A percentile compares a stretch with the other conserved stretches of the same genome.
Evolutionary conservation across 2,113 vertebrate genomes (phyloP).

Genomic region (Gymnocephalus cernua): DNA sequence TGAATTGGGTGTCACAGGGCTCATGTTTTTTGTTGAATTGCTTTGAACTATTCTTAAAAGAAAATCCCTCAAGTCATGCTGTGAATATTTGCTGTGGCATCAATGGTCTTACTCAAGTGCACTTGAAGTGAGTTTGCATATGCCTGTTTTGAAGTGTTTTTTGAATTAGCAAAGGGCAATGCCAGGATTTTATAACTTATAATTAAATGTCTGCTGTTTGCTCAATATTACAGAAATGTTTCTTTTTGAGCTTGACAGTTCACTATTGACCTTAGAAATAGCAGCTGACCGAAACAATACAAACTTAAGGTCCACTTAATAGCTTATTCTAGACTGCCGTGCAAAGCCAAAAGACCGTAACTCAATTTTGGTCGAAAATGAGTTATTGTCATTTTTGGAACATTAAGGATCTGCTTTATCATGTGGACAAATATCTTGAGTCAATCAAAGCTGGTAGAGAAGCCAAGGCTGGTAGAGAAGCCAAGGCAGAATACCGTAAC

Average conservation of each 20-base stretch:
- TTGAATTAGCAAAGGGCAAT: not conserved
- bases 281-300: not conserved
- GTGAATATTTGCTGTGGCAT: conserved; percentile 63
- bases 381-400: too few relatives aligned
- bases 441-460: too few relatives aligned
- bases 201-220: conserved; percentile 10
- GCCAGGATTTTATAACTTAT: not conserved
- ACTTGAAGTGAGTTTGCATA: conserved; percentile 20
- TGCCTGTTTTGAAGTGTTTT: conserved; percentile 43
- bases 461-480: too few relatives aligned
- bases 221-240: not conserved
- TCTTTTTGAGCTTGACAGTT: not conserved
- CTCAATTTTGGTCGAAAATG: too few relatives aligned
- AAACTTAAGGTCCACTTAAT: not conserved
- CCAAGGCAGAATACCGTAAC: too few relatives aligned
- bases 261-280: not conserved
- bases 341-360: too few relatives aligned
- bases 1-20: conserved; percentile 59
- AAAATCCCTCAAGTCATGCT: conserved; percentile 66
- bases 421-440: too few relatives aligned
- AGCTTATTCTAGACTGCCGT: not conserved
- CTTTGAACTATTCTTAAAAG: conserved; percentile 71
- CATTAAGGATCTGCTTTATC: too few relatives aligned
- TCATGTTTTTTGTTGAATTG: conserved; percentile 52
- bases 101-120: conserved; percentile 48